Percentiles rank a stretch among this genome's conserved stretches.
These are phyloP conservation scores for Piprites chloris DNA, from an alignment of 2,113 vertebrate species.

Conservation along the genomic window DNA sequence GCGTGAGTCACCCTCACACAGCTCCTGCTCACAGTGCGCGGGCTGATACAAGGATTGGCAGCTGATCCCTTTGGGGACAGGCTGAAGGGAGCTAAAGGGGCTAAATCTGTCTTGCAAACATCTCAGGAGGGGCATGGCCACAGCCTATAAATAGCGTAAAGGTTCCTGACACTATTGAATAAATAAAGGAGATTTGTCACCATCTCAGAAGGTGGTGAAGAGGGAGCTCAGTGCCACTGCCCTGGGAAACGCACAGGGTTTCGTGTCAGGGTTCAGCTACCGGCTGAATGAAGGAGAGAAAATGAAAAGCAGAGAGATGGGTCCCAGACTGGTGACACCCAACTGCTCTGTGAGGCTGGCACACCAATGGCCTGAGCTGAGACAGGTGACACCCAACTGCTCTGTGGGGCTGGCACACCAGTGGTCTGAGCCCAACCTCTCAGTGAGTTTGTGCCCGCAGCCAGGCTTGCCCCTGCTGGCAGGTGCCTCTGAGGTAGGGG, in stretches of 20 bases:
- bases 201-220: background rate
- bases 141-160: background rate
- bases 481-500: background rate
- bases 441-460: rapidly evolving
- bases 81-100: background rate
- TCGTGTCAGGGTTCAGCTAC: background rate
- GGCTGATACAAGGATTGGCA: background rate
- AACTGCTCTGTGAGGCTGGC: rapidly evolving
- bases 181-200: constrained; percentile 22
- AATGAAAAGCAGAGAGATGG: background rate
- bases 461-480: rapidly evolving
- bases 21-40: background rate
- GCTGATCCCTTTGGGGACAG: background rate
- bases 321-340: background rate
- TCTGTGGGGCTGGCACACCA: background rate
- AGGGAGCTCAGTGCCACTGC: background rate
- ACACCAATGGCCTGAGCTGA: too few relatives aligned
- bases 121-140: background rate
- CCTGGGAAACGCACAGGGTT: background rate
- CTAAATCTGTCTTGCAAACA: constrained; percentile 27
- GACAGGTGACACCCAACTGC: background rate
- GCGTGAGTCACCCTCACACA: background rate
- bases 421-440: background rate
- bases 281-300: background rate
- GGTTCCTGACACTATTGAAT: background rate